Conservation (phyloP, 1,140 invertebrate species). For the Drosophila funebris region DNA sequence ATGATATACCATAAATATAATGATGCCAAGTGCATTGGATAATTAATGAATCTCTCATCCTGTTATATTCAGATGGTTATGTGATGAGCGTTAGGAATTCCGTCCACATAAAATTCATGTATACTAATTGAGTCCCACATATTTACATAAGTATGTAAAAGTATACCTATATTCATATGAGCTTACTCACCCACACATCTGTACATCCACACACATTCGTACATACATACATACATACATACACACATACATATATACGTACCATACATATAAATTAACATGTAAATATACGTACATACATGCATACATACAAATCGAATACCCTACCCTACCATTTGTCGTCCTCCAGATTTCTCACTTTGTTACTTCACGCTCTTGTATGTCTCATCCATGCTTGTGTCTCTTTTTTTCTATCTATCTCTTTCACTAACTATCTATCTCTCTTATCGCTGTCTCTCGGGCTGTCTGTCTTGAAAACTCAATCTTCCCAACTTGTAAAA, state of each 20-base stretch:
- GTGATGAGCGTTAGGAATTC: not conserved
- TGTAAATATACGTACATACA: conserved; percentile 17
- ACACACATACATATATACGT: conserved; percentile 1
- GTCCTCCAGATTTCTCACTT: conserved; percentile 15
- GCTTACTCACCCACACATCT: not conserved
- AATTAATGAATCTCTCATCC: too few species aligned
- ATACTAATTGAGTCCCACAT: not conserved
- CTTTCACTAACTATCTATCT: not conserved
- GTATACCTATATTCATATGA: not conserved
- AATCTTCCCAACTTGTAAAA: conserved; percentile 2
- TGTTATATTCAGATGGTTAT: not conserved
- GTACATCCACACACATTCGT: not conserved
- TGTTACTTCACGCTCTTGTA: conserved; percentile 13
- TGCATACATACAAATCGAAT: conserved; percentile 13
- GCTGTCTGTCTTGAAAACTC: not conserved
- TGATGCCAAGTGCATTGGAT: too few species aligned
- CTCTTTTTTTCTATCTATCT: conserved; percentile 16
- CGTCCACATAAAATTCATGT: not conserved
- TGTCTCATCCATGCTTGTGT: conserved; percentile 36
- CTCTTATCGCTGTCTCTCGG: conserved; percentile 1
- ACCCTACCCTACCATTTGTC: conserved; percentile 1
- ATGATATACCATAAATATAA: too few species aligned
- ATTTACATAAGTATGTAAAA: not conserved
- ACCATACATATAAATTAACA: conserved; percentile 12
- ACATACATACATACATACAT: conserved; percentile 21